phyloP scores from a whole-genome alignment of 2,113 vertebrate genomes.

The Syrrhaptes paradoxus region DNA sequence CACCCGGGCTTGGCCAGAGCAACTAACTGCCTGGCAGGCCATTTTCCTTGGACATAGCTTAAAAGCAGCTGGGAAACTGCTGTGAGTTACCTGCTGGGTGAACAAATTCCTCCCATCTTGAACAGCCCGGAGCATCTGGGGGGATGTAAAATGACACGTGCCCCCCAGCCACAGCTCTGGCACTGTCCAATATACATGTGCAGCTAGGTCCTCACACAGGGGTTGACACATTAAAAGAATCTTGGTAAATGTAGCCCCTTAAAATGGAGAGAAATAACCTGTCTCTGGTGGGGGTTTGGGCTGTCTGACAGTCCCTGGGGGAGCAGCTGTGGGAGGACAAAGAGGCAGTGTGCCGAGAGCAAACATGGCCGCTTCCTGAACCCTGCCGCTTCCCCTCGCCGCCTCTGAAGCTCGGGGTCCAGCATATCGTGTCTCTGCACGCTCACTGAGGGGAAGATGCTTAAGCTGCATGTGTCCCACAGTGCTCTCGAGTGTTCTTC shows the following conservation, averaged over 20 bases:
- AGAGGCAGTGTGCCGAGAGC: slow-evolving; percentile 49
- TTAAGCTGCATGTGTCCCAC: background rate
- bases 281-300: background rate
- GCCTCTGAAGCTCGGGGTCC: background rate
- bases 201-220: background rate
- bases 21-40: background rate
- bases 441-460: background rate
- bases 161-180: background rate
- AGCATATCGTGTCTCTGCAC: background rate
- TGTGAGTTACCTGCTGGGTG: background rate
- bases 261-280: background rate
- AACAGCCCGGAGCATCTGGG: background rate
- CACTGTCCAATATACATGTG: background rate
- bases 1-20: background rate
- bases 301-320: background rate
- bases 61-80: background rate
- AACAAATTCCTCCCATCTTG: background rate
- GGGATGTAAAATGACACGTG: background rate
- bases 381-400: slow-evolving; percentile 61
- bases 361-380: slow-evolving; percentile 61
- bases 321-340: slow-evolving; percentile 58
- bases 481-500: slow-evolving; percentile 20
- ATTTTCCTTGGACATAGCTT: background rate
- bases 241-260: background rate
- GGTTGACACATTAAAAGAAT: background rate